Conservation (phyloP, 2,113 vertebrate species). For the Mola mola region DNA sequence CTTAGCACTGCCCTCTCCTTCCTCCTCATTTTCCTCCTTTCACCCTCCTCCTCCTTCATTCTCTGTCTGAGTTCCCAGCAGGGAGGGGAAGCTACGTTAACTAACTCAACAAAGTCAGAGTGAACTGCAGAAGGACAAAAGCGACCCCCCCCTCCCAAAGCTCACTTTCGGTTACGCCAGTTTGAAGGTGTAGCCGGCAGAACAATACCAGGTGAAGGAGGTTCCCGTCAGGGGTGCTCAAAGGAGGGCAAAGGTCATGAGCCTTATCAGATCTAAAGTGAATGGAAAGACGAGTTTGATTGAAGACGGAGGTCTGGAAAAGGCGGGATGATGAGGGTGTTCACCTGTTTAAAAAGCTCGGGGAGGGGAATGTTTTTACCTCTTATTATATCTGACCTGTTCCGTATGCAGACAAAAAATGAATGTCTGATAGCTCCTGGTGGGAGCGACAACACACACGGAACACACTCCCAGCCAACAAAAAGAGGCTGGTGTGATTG, state of each 20-base stretch:
- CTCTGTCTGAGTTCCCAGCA: conserved; percentile 82
- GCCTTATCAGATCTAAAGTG: conserved; percentile 87
- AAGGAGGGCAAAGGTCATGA: conserved; percentile 85
- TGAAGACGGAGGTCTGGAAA: conserved; percentile 36
- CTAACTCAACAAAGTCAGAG: conserved; percentile 93
- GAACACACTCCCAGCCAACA: conserved; percentile 14
- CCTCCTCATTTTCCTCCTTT: conserved; percentile 21
- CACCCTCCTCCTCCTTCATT: conserved; percentile 41
- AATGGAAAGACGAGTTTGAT: conserved; percentile 79
- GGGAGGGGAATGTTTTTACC: conserved; percentile 29
- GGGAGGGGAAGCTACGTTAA: conserved; percentile 92
- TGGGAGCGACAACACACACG: conserved; percentile 34
- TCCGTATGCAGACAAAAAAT: conserved; percentile 34
- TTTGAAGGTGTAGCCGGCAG: conserved; percentile 72
- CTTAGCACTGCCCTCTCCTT: conserved; percentile 12
- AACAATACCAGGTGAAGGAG: conserved; percentile 94
- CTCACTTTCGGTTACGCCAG: conserved; percentile 70
- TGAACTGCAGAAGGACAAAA: conserved; percentile 87
- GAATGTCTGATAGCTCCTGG: conserved; percentile 37
- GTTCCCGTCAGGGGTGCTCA: conserved; percentile 78
- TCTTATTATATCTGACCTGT: conserved; percentile 48
- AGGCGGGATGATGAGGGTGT: conserved; percentile 65
- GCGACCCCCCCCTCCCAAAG: too few species aligned
- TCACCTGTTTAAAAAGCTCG: conserved; percentile 84
- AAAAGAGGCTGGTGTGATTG: conserved; percentile 36